Conservation (phyloP, 2,797 vertebrate genomes). For the Myotis pilosus region DNA sequence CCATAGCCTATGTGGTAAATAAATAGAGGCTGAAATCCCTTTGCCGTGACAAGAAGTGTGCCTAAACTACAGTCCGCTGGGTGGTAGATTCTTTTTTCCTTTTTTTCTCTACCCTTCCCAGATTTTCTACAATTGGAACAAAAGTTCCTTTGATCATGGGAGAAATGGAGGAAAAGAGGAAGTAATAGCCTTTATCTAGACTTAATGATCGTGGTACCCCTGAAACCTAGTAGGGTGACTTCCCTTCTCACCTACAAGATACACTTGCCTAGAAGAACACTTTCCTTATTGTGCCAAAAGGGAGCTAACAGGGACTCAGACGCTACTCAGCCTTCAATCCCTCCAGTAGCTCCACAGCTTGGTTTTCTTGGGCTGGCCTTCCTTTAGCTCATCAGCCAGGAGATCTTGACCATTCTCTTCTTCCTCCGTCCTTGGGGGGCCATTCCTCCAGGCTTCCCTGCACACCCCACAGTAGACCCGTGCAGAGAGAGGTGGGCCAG, state of each 20-base stretch:
- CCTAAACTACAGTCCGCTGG: background rate
- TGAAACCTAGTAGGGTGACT: background rate
- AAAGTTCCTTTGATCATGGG: background rate
- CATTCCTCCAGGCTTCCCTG: background rate
- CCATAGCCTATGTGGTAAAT: background rate
- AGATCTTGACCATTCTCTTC: background rate
- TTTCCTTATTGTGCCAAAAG: background rate
- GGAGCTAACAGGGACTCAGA: background rate
- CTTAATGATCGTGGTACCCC: background rate
- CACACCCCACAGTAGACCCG: background rate
- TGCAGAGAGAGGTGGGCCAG: background rate
- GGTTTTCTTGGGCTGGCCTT: background rate
- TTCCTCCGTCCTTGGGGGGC: background rate
- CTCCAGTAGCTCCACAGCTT: background rate
- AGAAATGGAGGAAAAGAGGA: background rate
- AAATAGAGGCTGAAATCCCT: background rate
- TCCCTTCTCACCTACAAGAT: background rate
- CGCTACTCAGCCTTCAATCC: background rate
- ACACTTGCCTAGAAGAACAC: background rate
- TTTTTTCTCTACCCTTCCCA: background rate
- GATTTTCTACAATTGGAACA: background rate
- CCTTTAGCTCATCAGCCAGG: background rate
- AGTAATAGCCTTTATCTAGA: background rate
- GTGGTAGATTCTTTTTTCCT: background rate
- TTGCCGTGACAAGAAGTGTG: background rate